Base-by-base conservation (phyloP, 2,888 invertebrate species). In the Lycaena phlaeas region DNA sequence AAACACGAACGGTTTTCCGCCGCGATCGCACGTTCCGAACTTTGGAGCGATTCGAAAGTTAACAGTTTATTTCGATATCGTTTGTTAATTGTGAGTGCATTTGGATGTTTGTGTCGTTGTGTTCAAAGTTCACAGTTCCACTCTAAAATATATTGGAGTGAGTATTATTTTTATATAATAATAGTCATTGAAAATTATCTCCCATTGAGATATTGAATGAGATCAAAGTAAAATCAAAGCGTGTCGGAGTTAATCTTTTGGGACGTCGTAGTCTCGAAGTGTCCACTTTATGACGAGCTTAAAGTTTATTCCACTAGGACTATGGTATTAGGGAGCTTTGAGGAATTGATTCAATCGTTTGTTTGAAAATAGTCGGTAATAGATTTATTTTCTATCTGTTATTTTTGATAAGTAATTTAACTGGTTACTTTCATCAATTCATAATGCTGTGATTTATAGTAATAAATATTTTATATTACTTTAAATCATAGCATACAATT, bases 1-100 rank as follows among this genome's bases (percentile, higher is more conserved):
- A 82, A 82, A 76, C 69, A 77, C 75, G 72, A 75, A 66, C 65
- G 70, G 74, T 75, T 81, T 79, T 79, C 76, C 79, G 67, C 64
- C 74, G 78, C 74, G 77, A 52, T 31, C 44, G 45, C 62, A 57
- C 54, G 65, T 40, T 36, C 56, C 64, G 68, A 72, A 78, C 68
- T 78, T 63, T 61, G 61, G 54, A 55, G 63, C 64, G 43, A 38
- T 62, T 59, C 63, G 50, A 57, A 59, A 59, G 56, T 61, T 57
- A 46, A 52, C 39, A 39, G 40, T 44, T 28, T 36, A 37, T 46
- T 48, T 49, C 43, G 44, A 46, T 47, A 42, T 46, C 45, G 38
- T 40, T 43, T 47, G 51, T 48, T 39, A 50, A 17, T 40, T 25
- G 46, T 44, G 46, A 45, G 47, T 50, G 42, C 41, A 44, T 44